phyloP scores from a whole-genome alignment of 2,113 vertebrate species.

The Ceyx margarethae region DNA sequence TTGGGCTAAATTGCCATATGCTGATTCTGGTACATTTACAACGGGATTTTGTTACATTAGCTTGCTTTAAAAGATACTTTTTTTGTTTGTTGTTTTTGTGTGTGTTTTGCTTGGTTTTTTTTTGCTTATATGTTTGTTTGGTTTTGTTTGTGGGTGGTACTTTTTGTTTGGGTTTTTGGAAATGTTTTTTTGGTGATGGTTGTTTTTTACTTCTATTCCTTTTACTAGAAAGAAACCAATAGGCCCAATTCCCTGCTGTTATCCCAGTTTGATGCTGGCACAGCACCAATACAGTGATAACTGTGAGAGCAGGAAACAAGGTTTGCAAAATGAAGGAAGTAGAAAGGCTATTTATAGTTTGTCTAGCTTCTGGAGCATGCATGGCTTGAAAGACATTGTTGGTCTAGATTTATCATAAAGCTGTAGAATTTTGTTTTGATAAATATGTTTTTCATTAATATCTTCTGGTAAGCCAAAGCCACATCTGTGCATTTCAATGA shows the following conservation, averaged over 20 bases:
- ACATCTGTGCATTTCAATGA: neutral
- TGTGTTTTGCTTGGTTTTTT: neutral
- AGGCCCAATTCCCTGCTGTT: neutral
- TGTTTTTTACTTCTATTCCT: neutral
- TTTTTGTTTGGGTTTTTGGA: too few species aligned
- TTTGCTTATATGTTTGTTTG: too few species aligned
- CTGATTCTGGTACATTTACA: neutral
- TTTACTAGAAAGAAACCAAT: neutral
- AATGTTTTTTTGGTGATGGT: too few species aligned
- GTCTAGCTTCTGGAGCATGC: neutral
- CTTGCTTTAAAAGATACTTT: neutral
- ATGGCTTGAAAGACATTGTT: neutral
- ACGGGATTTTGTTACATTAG: neutral
- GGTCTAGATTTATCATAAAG: neutral
- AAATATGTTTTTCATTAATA: neutral
- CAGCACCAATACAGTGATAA: neutral
- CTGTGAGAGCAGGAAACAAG: neutral
- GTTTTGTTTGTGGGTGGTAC: too few species aligned
- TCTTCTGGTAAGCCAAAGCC: neutral
- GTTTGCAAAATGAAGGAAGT: neutral
- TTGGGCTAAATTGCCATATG: conserved; percentile 23
- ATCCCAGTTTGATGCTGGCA: neutral
- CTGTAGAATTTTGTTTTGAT: neutral
- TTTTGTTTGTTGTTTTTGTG: neutral
- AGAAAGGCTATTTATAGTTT: neutral